A percentile compares a stretch with the other conserved stretches of the same genome.
These are phyloP conservation scores for Heteromurus nitidus DNA, from an alignment of 2,888 invertebrate species.

Conservation along the genomic window DNA sequence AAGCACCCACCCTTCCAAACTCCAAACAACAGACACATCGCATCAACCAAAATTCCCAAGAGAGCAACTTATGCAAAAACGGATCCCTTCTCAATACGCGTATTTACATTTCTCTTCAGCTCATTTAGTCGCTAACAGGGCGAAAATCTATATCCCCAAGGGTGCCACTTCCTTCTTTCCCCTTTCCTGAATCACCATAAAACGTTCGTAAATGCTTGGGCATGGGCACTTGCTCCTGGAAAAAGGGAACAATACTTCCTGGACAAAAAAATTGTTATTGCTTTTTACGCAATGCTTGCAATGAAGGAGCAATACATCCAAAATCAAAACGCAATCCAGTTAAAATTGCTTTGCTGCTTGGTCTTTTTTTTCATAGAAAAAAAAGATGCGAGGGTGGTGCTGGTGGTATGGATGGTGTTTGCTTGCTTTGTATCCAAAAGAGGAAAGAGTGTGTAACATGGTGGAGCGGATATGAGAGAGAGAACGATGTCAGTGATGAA, in stretches of 20 bases:
- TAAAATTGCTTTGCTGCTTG: too few relatives aligned
- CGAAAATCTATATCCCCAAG: constrained; percentile 61
- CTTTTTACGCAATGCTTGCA: background rate
- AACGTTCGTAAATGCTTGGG: constrained; percentile 18
- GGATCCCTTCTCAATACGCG: background rate
- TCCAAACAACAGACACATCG: too few relatives aligned
- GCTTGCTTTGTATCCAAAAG: too few relatives aligned
- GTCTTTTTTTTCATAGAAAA: background rate
- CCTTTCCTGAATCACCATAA: constrained; percentile 35
- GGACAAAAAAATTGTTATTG: constrained; percentile 13
- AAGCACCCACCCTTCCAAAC: constrained; percentile 37
- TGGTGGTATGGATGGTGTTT: background rate
- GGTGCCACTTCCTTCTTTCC: constrained; percentile 51
- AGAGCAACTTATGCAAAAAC: constrained; percentile 59
- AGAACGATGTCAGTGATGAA: constrained; percentile 38
- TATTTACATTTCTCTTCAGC: constrained; percentile 51
- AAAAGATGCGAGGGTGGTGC: background rate
- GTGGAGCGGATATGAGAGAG: background rate
- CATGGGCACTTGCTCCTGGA: background rate
- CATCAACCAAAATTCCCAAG: constrained; percentile 49
- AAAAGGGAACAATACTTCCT: too few relatives aligned
- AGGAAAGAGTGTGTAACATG: too few relatives aligned
- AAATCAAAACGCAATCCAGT: too few relatives aligned
- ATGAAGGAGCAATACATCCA: too few relatives aligned
- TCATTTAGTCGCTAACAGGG: constrained; percentile 63